Evolutionary conservation across 2,888 invertebrate genomes (phyloP), one percentile per base, ranked within the genome.

Genomic region (Limnephilus rhombicus): DNA sequence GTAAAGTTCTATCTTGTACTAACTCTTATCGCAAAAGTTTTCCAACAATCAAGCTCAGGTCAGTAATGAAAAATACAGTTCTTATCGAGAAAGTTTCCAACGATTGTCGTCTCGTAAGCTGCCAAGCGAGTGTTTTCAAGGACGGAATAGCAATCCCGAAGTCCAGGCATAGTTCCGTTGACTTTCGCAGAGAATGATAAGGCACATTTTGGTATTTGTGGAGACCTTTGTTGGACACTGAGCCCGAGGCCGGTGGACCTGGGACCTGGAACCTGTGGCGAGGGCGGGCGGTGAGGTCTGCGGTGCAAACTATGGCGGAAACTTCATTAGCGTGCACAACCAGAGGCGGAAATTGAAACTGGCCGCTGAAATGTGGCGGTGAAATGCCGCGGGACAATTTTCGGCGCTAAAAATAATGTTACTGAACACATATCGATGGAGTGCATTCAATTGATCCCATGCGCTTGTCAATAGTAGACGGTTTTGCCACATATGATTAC

Each of bases 231-330:
- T 86, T 45, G 90, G 41, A 18, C 45, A 53, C 34, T 89, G 82
- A 5, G 45, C 45, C 45, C 5, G 11, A 11, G 11, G 45, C 11
- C 11, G 45, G 45, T 82, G 82, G 53, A 15, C 53, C 53, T 53
- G 53, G 53, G 53, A 18, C 5, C 15, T 53, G 53, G 53, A 3
- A 18, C 53, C 53, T 53, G 18, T 18, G 53, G 53, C 18, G 53
- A 4, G 53, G 18, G 15, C 4, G 68, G 68, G 68, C 18, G 68
- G 68, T 82, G 85, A 86, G 85, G 24, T 80, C 34, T 31, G 85
- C 85, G 88, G 92, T 91, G 82, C 88, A 82, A 90, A 92, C 92
- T 88, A 68, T 68, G 85, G 86, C 90, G 83, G 92, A 92, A 92
- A 92, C 90, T 90, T 90, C 86, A 90, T 90, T 92, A 90, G 92